These are phyloP conservation scores for Clamator glandarius DNA, from an alignment of 2,797 vertebrate genomes.

Conservation along the genomic window DNA sequence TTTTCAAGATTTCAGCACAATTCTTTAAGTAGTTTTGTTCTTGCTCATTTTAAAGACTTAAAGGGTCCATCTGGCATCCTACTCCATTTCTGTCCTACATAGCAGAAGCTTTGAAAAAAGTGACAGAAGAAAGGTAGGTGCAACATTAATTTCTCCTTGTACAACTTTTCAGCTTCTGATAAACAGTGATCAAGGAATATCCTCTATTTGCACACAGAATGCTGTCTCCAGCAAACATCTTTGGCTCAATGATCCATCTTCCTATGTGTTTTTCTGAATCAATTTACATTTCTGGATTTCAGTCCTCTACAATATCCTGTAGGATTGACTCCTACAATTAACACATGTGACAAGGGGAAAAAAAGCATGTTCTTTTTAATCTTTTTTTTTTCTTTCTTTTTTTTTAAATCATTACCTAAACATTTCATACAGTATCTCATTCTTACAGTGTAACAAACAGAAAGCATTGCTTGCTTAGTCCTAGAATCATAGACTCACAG, in stretches of 20 bases:
- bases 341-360: neutral
- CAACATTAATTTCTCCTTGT: neutral
- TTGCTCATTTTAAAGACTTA: neutral
- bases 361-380: too few species aligned
- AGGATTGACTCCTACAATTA: neutral
- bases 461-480: neutral
- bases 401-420: neutral
- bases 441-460: neutral
- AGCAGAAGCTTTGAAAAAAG: neutral
- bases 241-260: neutral
- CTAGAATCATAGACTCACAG: too few species aligned
- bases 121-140: neutral
- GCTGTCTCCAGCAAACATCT: neutral
- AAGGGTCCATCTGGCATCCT: neutral
- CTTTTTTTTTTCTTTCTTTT: too few species aligned
- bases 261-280: neutral
- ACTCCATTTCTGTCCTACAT: neutral
- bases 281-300: neutral
- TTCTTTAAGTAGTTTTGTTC: neutral
- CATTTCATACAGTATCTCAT: neutral
- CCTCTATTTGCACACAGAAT: neutral
- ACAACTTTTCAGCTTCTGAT: neutral
- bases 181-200: neutral
- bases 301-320: neutral
- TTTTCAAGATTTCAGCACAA: neutral